Base-by-base conservation (phyloP, 2,888 invertebrate genomes). In the Herminia tarsipennalis region DNA sequence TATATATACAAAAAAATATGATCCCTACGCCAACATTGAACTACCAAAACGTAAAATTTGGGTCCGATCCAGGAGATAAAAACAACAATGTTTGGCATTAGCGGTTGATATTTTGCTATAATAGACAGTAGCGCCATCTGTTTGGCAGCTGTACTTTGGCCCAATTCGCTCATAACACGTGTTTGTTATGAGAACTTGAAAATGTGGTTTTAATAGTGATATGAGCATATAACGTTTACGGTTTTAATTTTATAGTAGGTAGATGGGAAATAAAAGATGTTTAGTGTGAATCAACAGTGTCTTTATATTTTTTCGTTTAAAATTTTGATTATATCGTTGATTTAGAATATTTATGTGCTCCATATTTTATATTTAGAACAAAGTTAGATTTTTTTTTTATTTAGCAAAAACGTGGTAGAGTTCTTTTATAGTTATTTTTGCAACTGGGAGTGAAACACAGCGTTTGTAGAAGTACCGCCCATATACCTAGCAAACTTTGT, bases 101-200 rank as follows among this genome's bases (percentile, higher is more conserved):
- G 66, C 56, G 65, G 70, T 71, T 67, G 42, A 68, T 63, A 74
- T 73, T 78, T 77, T 55, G 73, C 76, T 70, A 69, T 65, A 66
- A 69, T 66, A 27, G 40, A 36, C 35, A 8, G 20, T 13, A 16
- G 45, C 33, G 10, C 44, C 83, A 85, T 82, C 73, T 85, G 83
- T 64, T 76, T 61, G 69, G 73, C 84, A 85, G 74, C 73, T 85
- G 84, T 52, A 46, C 44, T 22, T 63, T 76, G 78, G 56, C 78
- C 83, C 66, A 81, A 54, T 77, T 81, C 56, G 54, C 45, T 38
- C 45, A 68, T 68, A 71, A 78, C 83, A 81, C 72, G 71, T 82
- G 83, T 73, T 71, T 33, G 44, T 29, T 55, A 68, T 32, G 52
- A 39, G 51, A 51, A 56, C 45, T 30, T 48, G 52, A 54, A 63